Conservation (phyloP, 2,888 invertebrate genomes). For the Lycophotia porphyrea region DNA sequence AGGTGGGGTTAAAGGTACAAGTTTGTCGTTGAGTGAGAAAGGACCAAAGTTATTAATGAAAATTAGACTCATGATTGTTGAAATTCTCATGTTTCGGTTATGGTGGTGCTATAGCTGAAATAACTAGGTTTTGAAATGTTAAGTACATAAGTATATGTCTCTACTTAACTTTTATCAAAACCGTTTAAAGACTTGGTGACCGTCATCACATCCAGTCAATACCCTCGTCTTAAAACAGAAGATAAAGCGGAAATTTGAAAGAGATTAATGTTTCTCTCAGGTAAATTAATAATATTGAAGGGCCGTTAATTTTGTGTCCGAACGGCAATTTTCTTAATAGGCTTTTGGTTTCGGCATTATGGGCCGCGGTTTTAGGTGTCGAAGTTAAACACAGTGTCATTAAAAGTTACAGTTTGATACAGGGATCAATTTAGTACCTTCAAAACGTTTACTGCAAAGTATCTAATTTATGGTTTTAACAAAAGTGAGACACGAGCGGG, state of each 20-base stretch:
- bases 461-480: conserved; percentile 12
- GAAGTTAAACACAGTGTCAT: conserved; percentile 51
- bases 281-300: conserved; percentile 70
- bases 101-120: background rate
- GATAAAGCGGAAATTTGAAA: conserved; percentile 65
- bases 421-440: conserved; percentile 24
- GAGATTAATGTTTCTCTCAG: conserved; percentile 69
- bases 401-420: conserved; percentile 43
- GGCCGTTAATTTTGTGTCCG: conserved; percentile 65
- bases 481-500: background rate
- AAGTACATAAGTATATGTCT: background rate
- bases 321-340: conserved; percentile 64
- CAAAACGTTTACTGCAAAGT: background rate
- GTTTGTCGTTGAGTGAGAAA: background rate
- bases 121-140: background rate
- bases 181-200: conserved; percentile 26
- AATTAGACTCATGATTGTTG: background rate
- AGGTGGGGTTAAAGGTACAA: background rate
- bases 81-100: background rate
- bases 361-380: conserved; percentile 45
- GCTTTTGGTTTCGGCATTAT: conserved; percentile 53
- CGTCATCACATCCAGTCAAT: conserved; percentile 49
- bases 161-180: background rate
- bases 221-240: conserved; percentile 49
- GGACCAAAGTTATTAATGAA: background rate